Base-by-base conservation (phyloP, 2,888 invertebrate genomes). In the Orgyia antiqua region DNA sequence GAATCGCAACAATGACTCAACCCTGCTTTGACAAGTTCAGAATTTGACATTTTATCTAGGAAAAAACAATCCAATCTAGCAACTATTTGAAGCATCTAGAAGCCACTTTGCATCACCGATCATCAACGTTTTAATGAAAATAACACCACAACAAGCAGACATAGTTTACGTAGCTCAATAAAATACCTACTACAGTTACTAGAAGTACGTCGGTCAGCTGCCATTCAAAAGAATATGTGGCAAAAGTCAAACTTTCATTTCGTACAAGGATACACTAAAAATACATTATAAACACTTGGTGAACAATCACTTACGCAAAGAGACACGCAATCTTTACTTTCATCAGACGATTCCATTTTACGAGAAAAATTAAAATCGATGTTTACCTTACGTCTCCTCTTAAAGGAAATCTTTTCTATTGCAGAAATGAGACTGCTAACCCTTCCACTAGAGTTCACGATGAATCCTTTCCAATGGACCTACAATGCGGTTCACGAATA, bases 231-330 rank as follows among this genome's bases (percentile, higher is more conserved):
- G 82, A 84, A 84, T 87, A 87, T 87, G 87, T 87, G 87, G 87
- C 87, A 87, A 83, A 87, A 87, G 84, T 86, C 84, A 84, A 84
- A 84, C 86, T 84, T 84, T 84, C 84, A 83, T 84, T 82, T 83
- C 74, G 75, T 77, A 83, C 84, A 80, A 84, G 83, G 84, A 82
- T 83, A 72, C 77, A 80, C 86, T 83, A 84, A 75, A 87, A 86
- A 86, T 87, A 87, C 68, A 70, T 71, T 73, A 74, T 65, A 76
- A 83, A 83, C 79, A 78, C 68, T 73, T 52, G 51, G 66, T 52
- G 61, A 58, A 68, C 55, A 55, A 65, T 50, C 52, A 59, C 45
- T 61, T 56, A 56, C 52, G 45, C 45, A 45, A 51, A 48, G 43
- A 50, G 61, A 61, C 46, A 44, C 61, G 44, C 58, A 58, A 49